Evolutionary conservation across 2,797 vertebrate genomes (phyloP), one percentile per base, ranked within the genome.

Genomic region (Myoxocephalus aenaeus): DNA sequence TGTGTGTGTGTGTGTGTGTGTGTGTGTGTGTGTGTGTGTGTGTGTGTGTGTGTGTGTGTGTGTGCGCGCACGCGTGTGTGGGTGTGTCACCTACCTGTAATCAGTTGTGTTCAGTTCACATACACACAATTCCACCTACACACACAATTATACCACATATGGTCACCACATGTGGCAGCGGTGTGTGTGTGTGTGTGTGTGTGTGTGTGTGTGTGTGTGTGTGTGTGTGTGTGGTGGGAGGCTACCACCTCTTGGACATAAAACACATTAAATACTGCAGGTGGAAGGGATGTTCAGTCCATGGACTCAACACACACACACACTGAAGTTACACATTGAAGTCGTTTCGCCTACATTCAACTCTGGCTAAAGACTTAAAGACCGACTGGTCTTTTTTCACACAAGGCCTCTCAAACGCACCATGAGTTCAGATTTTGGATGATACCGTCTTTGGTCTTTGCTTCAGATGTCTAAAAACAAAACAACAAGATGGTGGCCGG

Each of bases 161-260:
- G 88, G 77, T 38, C 44, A 7, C 77, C 90, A 87, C 74, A 87
- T 89, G 86, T 12, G 40, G 77, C 81, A 87, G 78, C 82, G 80
- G 13, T 67, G 65, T 36, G 53, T 70, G 54, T 50, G 29, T 11
- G 44, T 34, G 50, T 32, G 56, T 59, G 53, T 63, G 20, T 50
- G 40, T 54, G 65, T 53, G 42, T 63, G 13, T 42, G 17, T 64
- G 4, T 56, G 46, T 56, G 57, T 25, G 9, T 65, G 53, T 34
- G 34, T 70, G n/a, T 40, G 54, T 36, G 56, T 38, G 46, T 11
- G 61, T 20, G 6, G 61, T 20, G 6, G 5, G 50, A 46, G 18
- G 65, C 46, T 56, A 5, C 57, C 65, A 1, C 46, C 75, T 53
- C 18, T 56, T 22, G 44, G 10, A 14, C 32, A 14, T 62, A 25